A percentile compares a stretch with the other conserved stretches of the same genome.
Conservation (phyloP, 2,113 vertebrate species). For the Macrotis lagotis region DNA sequence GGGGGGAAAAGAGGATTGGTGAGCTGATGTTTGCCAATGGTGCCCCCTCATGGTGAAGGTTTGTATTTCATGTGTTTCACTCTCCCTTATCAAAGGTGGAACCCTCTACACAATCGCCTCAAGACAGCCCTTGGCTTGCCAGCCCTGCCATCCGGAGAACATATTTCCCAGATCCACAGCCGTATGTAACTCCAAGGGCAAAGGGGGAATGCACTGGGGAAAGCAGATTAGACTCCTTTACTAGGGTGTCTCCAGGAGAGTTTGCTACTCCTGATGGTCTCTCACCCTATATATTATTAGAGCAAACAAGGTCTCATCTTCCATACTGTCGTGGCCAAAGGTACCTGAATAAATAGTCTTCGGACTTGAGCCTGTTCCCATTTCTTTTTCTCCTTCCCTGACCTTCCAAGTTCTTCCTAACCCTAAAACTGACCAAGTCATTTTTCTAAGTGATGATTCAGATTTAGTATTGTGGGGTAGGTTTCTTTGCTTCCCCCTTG, state of each 20-base stretch:
- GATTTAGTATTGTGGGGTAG: not conserved
- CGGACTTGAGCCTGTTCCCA: not conserved
- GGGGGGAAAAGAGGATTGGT: not conserved
- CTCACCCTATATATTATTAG: not conserved
- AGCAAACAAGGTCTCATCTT: not conserved
- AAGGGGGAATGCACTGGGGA: not conserved
- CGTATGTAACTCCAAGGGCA: constrained; percentile 65
- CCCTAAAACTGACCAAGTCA: not conserved
- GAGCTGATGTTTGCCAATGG: not conserved
- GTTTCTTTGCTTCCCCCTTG: not conserved
- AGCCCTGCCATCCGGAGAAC: constrained; percentile 78
- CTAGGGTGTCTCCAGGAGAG: not conserved
- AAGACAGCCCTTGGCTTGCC: constrained; percentile 70
- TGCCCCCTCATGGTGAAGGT: constrained; percentile 46
- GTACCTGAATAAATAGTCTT: not conserved
- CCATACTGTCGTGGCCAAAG: not conserved
- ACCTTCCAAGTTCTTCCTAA: not conserved
- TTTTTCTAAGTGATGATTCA: not conserved
- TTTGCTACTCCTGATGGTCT: not conserved
- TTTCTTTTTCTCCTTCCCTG: not conserved
- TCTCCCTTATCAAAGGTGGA: constrained; percentile 59
- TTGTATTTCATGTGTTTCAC: not conserved
- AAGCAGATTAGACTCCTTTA: not conserved
- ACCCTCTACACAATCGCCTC: constrained; percentile 31
- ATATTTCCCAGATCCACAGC: constrained; percentile 62